Percentiles rank a stretch among this genome's conserved stretches.
Evolutionary conservation across 1,140 invertebrate species (phyloP).

Genomic region (Cotesia chilonis): DNA sequence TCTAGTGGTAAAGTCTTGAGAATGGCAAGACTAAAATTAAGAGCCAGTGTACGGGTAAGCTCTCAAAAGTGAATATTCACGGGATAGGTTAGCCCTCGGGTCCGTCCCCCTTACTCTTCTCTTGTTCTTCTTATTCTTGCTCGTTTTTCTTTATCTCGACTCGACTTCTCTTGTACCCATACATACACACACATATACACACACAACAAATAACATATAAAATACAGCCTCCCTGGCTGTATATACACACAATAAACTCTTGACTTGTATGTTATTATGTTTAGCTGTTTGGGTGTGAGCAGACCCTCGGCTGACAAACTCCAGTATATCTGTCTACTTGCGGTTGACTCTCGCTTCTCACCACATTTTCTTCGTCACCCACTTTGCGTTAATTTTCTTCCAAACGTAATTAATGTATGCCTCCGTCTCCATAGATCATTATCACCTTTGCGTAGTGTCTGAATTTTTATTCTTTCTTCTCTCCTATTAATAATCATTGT

Average conservation of each 20-base stretch:
- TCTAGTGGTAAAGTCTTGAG: constrained; percentile 15
- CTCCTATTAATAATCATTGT: no score
- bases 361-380: constrained; percentile 2
- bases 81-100: constrained; percentile 19
- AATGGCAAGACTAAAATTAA: constrained; percentile 35
- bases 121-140: neutral
- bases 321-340: constrained; percentile 10
- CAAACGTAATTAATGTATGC: constrained; percentile 7
- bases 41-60: constrained; percentile 4
- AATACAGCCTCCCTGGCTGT: neutral
- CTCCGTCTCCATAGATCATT: neutral
- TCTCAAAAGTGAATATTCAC: constrained; percentile 34
- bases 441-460: neutral
- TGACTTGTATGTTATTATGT: neutral
- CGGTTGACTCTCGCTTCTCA: neutral
- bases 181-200: no score
- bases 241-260: neutral
- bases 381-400: constrained; percentile 15
- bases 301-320: constrained; percentile 16
- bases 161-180: neutral
- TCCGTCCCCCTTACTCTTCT: neutral
- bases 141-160: neutral
- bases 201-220: no score
- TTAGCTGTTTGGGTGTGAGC: constrained; percentile 15
- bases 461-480: neutral